Base-by-base conservation (phyloP, 2,797 vertebrate genomes). In the Margarornis squamiger region DNA sequence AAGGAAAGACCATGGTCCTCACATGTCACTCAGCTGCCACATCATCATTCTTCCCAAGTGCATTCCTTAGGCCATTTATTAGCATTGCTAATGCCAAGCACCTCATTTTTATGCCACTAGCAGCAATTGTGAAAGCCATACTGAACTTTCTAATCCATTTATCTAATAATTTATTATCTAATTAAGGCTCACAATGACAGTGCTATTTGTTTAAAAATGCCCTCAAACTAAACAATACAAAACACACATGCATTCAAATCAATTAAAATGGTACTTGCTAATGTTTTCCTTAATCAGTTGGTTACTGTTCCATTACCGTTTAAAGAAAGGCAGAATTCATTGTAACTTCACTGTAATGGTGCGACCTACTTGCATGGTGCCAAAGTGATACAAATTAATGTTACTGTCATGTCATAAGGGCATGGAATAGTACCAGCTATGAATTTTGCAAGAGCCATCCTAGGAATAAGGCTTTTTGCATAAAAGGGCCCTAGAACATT, bases 81-180 rank as follows among this genome's bases (percentile, higher is more conserved):
- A 93, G 90, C 88, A 86, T 85, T 41, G 59, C 74, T 95, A 93
- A 86, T 91, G 88, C 51, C 24, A 55, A 95, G 70, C 83, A 71
- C 93, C 93, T 95, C 83, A 74, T 95, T 82, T 96, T 96, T 80
- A 86, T 92, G 95, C 92, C 5, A 2, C 86, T 52, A 61, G 92
- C 94, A 92, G 93, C 21, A 71, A 81, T 90, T 75, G 93, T 83
- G 93, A 94, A 93, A 91, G 86, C 92, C 79, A 89, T 86, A 19
- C 92, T 77, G 93, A 97, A 97, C 95, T 96, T 96, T 96, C 92
- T 96, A 97, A 98, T 97, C 96, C 97, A 98, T 97, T 97, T 97
- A 97, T 97, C 97, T 98, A 98, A 98, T 98, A 98, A 98, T 97
- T 98, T 98, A 98, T 98, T 98, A 97, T 97, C 97, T 97, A 97